A percentile compares a stretch with the other conserved stretches of the same genome.
These are phyloP conservation scores for Pseudopipra pipra DNA, from an alignment of 2,113 vertebrate species.

Conservation along the genomic window DNA sequence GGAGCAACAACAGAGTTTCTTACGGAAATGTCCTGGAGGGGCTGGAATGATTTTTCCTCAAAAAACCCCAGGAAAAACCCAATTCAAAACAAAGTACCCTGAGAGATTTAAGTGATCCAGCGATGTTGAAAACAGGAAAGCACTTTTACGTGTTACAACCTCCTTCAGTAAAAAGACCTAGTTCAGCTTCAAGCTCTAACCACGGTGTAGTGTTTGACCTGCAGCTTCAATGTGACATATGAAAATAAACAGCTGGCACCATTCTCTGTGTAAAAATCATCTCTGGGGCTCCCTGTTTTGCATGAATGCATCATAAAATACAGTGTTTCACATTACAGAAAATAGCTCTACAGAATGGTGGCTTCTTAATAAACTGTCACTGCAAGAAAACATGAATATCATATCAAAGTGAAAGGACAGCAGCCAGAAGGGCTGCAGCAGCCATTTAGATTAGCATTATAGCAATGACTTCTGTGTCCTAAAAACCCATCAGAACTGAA, in stretches of 20 bases:
- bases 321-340: background rate
- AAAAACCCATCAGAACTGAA: background rate
- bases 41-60: background rate
- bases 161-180: background rate
- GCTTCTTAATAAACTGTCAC: background rate
- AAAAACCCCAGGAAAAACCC: fast-evolving
- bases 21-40: background rate
- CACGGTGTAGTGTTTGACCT: background rate
- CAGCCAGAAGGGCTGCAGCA: background rate
- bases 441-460: background rate
- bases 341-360: background rate
- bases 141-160: background rate
- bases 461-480: background rate
- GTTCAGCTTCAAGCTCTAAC: background rate
- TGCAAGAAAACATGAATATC: background rate
- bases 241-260: background rate
- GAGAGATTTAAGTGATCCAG: background rate
- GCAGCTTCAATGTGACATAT: background rate
- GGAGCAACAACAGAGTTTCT: background rate
- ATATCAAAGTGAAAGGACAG: background rate
- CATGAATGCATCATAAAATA: background rate
- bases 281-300: background rate
- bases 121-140: background rate
- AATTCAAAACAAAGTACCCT: background rate
- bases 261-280: background rate